phyloP scores from a whole-genome alignment of 2,797 vertebrate species.

The Hybognathus amarus region DNA sequence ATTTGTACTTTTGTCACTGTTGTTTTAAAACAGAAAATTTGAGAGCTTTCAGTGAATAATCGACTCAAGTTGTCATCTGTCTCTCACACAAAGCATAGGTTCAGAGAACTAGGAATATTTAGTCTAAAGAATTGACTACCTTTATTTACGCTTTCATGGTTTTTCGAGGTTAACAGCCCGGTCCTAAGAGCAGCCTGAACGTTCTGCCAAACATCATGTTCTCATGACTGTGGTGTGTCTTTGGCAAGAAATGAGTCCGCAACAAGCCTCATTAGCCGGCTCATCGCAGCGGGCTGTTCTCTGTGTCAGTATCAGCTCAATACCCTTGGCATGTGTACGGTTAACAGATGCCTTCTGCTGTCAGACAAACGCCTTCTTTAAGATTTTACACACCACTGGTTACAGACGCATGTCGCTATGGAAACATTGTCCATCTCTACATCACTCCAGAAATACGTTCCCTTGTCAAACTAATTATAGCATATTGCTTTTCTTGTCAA shows the following conservation, averaged over 20 bases:
- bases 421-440: slow-evolving; percentile 93
- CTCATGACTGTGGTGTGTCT: not conserved
- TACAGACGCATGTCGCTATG: slow-evolving; percentile 89
- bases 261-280: slow-evolving; percentile 81
- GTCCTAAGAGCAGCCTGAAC: not conserved
- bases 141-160: slow-evolving; percentile 14
- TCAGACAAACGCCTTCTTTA: slow-evolving; percentile 82
- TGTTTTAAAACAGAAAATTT: not conserved
- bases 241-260: not conserved
- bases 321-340: slow-evolving; percentile 79
- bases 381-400: slow-evolving; percentile 87
- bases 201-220: not conserved
- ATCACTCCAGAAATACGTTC: slow-evolving; percentile 90
- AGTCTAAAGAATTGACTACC: slow-evolving; percentile 40
- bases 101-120: not conserved
- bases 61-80: not conserved
- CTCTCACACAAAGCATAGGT: not conserved
- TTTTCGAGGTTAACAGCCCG: not conserved
- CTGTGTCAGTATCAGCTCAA: slow-evolving; percentile 82
- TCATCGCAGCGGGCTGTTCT: slow-evolving; percentile 72
- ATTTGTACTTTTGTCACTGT: slow-evolving; percentile 52
- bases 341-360: slow-evolving; percentile 90
- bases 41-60: not conserved
- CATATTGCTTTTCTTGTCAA: slow-evolving; percentile 96
- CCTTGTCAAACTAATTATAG: slow-evolving; percentile 96